A percentile compares a stretch with the other conserved stretches of the same genome.
Evolutionary conservation across 1,140 invertebrate species (phyloP).

Genomic region (Aradophagus sp.): DNA sequence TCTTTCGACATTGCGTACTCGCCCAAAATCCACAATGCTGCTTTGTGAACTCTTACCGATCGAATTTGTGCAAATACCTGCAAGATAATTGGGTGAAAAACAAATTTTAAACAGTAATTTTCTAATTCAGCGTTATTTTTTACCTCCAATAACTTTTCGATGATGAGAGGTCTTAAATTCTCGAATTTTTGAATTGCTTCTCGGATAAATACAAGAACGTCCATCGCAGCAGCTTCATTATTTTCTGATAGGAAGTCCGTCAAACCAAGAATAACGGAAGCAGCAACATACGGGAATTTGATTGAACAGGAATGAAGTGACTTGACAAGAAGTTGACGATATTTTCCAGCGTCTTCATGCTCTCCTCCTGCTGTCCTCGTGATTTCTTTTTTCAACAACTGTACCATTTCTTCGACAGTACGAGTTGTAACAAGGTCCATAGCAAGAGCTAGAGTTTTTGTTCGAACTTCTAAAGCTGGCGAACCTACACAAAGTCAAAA

Average conservation of each 20-base stretch:
- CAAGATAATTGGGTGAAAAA: neutral
- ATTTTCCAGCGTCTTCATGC: conserved; percentile 96
- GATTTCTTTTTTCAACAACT: conserved; percentile 95
- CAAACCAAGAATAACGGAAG: conserved; percentile 93
- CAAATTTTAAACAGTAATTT: neutral
- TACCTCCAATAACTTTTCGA: conserved; percentile 79
- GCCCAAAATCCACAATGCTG: conserved; percentile 98
- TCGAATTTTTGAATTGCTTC: conserved; percentile 96
- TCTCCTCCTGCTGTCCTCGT: conserved; percentile 93
- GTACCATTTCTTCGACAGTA: conserved; percentile 97
- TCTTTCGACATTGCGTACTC: conserved; percentile 90
- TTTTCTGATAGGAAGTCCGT: conserved; percentile 97
- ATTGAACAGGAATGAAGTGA: conserved; percentile 96
- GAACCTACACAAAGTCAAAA: conserved; percentile 74
- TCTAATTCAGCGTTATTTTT: too few species aligned
- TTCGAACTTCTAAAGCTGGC: conserved; percentile 94
- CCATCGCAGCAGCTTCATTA: conserved; percentile 93
- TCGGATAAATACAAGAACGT: conserved; percentile 95
- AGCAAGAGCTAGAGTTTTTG: conserved; percentile 89
- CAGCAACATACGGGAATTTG: conserved; percentile 98
- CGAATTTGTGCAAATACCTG: conserved; percentile 85
- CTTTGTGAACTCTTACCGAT: conserved; percentile 90
- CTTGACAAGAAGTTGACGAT: conserved; percentile 94
- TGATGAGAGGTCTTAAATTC: conserved; percentile 84
- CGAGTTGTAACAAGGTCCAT: conserved; percentile 95